phyloP scores from a whole-genome alignment of 2,113 vertebrate species.

The Gymnogyps californianus region DNA sequence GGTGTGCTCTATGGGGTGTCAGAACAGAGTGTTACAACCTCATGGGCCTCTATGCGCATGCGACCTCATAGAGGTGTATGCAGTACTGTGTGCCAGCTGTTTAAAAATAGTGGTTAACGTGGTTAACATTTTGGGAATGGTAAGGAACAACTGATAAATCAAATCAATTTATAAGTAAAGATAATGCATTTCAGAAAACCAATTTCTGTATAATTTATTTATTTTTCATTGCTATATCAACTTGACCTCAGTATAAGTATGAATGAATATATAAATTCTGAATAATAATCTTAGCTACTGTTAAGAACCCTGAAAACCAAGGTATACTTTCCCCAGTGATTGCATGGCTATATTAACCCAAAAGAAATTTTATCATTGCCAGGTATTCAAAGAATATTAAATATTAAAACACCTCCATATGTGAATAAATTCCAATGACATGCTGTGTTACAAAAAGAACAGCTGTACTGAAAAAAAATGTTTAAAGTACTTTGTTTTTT shows the following conservation, averaged over 20 bases:
- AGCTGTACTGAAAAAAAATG: neutral
- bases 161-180: neutral
- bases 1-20: neutral
- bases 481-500: neutral
- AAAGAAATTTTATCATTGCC: neutral
- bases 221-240: neutral
- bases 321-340: neutral
- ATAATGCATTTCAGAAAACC: neutral
- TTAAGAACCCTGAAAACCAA: neutral
- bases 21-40: neutral
- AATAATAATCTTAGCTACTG: neutral
- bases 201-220: neutral
- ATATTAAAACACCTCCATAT: neutral
- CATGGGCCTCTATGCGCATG: accelerated
- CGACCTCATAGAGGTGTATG: accelerated
- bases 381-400: neutral
- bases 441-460: neutral
- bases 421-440: neutral
- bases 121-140: neutral
- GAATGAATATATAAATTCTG: neutral
- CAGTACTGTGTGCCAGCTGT: neutral
- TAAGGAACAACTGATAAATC: neutral
- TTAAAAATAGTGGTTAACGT: neutral
- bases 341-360: neutral
- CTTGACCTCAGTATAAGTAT: neutral